Percentiles rank a stretch among this genome's conserved stretches.
Conservation (phyloP, 2,113 vertebrate species). For the Lanius ludovicianus region DNA sequence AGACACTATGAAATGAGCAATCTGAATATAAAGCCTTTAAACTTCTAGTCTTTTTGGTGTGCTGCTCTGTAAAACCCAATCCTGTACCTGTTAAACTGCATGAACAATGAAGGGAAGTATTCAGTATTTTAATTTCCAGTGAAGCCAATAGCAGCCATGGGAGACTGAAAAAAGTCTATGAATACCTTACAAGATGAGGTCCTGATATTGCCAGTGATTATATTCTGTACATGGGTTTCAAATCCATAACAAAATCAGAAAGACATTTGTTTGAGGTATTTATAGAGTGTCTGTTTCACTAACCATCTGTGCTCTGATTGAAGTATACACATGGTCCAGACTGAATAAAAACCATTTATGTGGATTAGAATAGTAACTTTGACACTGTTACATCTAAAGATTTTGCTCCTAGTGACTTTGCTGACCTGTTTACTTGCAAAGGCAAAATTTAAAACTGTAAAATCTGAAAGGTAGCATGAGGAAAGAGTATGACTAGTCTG, state of each 20-base stretch:
- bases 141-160: not conserved
- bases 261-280: slow-evolving; percentile 68
- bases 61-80: not conserved
- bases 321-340: slow-evolving; percentile 30
- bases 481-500: not conserved
- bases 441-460: not conserved
- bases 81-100: not conserved
- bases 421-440: slow-evolving; percentile 1
- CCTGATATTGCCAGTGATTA: not conserved
- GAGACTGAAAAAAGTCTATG: not conserved
- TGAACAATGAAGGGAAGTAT: not conserved
- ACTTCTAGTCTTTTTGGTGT: not conserved
- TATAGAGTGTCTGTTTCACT: slow-evolving; percentile 58
- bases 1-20: not conserved
- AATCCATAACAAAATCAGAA: slow-evolving; percentile 45
- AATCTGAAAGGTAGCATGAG: not conserved
- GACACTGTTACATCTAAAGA: not conserved
- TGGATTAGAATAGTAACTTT: not conserved
- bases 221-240: slow-evolving; percentile 7
- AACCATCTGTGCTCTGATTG: slow-evolving; percentile 64
- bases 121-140: not conserved
- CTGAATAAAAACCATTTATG: slow-evolving; percentile 12
- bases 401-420: not conserved
- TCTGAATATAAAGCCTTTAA: not conserved
- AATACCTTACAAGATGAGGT: not conserved